These are phyloP conservation scores for Casuarius casuarius DNA, from an alignment of 2,113 vertebrate genomes.

Conservation along the genomic window DNA sequence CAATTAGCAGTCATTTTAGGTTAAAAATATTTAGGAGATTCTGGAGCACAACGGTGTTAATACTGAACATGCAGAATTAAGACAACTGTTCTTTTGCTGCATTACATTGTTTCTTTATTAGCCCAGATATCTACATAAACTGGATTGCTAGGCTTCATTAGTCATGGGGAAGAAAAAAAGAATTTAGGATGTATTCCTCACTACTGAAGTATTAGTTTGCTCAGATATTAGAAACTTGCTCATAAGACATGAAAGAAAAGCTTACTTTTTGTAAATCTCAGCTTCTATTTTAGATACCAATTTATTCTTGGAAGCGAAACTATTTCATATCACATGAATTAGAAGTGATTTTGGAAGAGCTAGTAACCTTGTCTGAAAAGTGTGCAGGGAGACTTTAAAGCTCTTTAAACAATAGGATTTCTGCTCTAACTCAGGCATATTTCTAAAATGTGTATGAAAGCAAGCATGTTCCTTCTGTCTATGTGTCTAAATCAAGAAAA, in stretches of 20 bases:
- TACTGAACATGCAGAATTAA: not conserved
- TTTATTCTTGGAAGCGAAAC: not conserved
- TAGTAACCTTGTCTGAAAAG: not conserved
- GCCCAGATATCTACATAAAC: not conserved
- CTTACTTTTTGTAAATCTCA: not conserved
- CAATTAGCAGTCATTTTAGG: not conserved
- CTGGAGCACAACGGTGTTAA: not conserved
- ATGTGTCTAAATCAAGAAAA: not conserved
- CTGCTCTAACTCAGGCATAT: not conserved
- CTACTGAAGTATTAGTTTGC: not conserved
- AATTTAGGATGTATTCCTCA: not conserved
- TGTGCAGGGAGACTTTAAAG: not conserved
- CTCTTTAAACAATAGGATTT: not conserved
- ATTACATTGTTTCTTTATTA: not conserved
- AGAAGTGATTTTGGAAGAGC: not conserved
- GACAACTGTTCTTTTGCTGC: not conserved
- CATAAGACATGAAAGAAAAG: not conserved
- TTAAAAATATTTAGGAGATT: not conserved
- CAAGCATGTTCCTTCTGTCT: not conserved
- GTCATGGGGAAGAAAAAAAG: too few species aligned
- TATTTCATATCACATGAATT: not conserved
- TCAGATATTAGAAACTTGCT: not conserved
- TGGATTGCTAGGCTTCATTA: not conserved
- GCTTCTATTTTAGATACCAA: not conserved
- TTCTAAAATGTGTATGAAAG: not conserved